Conservation (phyloP, 2,113 vertebrate species). For the Stercorarius parasiticus region DNA sequence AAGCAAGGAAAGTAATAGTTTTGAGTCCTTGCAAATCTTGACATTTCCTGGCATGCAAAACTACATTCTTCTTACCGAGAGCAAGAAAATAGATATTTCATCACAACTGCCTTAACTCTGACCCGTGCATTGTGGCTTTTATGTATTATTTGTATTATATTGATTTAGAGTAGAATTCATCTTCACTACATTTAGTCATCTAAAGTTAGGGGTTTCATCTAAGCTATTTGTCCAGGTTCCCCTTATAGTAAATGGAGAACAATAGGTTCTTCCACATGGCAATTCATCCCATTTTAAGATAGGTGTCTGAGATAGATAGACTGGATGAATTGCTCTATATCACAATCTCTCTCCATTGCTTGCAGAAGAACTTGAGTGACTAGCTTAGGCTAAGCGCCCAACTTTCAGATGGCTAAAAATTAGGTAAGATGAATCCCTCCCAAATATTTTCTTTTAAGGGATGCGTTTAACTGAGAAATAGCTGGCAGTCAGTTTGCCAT, state of each 20-base stretch:
- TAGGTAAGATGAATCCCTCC: background rate
- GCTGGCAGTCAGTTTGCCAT: background rate
- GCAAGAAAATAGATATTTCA: slow-evolving; percentile 3
- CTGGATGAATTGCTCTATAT: background rate
- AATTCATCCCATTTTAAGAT: slow-evolving; percentile 10
- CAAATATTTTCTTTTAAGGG: background rate
- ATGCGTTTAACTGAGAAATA: background rate
- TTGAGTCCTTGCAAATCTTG: background rate
- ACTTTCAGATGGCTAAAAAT: background rate
- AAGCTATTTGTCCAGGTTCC: background rate
- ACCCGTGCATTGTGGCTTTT: slow-evolving; percentile 23
- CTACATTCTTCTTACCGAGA: background rate
- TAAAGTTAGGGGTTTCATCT: slow-evolving; percentile 9
- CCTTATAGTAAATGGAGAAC: background rate
- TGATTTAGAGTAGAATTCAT: slow-evolving; percentile 30
- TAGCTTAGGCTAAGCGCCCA: background rate
- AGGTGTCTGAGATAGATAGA: background rate
- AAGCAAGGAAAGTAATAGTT: background rate
- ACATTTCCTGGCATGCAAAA: background rate
- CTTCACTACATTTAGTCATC: background rate
- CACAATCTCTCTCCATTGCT: background rate
- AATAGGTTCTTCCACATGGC: slow-evolving; percentile 9
- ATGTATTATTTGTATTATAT: slow-evolving; percentile 41
- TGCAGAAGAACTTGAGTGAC: background rate
- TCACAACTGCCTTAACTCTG: slow-evolving; percentile 5